Conservation (phyloP, 2,888 invertebrate species). For the Drosophila setosimentum region DNA sequence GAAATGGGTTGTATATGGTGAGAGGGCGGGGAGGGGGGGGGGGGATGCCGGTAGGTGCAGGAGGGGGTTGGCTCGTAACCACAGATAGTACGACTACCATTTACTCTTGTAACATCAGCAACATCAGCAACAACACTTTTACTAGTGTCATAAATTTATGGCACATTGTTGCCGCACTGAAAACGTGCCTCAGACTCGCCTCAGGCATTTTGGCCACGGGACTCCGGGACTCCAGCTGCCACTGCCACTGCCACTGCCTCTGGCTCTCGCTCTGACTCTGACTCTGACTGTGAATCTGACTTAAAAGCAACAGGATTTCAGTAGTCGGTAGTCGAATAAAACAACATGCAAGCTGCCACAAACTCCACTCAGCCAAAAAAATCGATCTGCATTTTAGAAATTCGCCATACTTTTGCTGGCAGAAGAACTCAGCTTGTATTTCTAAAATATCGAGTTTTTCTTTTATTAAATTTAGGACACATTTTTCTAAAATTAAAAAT, state of each 20-base stretch:
- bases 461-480: not conserved
- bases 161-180: constrained; percentile 65
- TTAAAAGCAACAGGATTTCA: constrained; percentile 50
- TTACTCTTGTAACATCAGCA: constrained; percentile 49
- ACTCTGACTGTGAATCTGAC: not conserved
- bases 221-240: constrained; percentile 3
- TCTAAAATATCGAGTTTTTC: not conserved
- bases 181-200: constrained; percentile 27
- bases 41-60: not conserved
- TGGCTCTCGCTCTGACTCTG: not conserved
- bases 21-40: not conserved
- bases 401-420: not conserved
- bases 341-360: constrained; percentile 77
- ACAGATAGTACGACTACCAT: constrained; percentile 68
- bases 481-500: not conserved
- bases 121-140: constrained; percentile 63
- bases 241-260: not conserved
- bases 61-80: constrained; percentile 25
- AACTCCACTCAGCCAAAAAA: constrained; percentile 31
- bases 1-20: not conserved
- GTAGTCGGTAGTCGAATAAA: constrained; percentile 45
- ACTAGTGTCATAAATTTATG: constrained; percentile 81
- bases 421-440: not conserved
- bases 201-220: constrained; percentile 30
- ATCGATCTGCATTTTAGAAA: not conserved